These are phyloP conservation scores for Semicossyphus pulcher DNA, from an alignment of 2,113 vertebrate species.

Conservation along the genomic window DNA sequence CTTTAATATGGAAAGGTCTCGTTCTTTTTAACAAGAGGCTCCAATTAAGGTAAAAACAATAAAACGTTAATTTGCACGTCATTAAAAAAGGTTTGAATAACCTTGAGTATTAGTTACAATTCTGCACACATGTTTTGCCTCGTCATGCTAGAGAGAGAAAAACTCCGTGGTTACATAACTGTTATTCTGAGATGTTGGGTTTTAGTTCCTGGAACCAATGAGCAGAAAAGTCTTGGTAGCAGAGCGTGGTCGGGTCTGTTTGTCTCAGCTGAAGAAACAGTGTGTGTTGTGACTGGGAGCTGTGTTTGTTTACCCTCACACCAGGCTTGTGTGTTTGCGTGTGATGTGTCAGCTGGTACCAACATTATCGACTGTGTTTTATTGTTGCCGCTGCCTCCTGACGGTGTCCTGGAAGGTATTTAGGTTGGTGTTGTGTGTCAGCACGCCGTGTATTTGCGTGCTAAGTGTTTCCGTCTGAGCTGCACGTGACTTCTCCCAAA, in stretches of 20 bases:
- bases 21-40: too few species aligned
- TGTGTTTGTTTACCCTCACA: slow-evolving; percentile 52
- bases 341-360: slow-evolving; percentile 62
- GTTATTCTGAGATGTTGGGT: not conserved
- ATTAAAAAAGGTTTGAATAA: too few species aligned
- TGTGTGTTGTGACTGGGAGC: slow-evolving; percentile 47
- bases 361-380: slow-evolving; percentile 40
- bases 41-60: too few species aligned
- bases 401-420: slow-evolving; percentile 46
- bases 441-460: slow-evolving; percentile 1
- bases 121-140: not conserved
- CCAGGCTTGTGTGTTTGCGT: slow-evolving; percentile 52
- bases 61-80: too few species aligned
- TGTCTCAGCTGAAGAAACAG: slow-evolving; percentile 65
- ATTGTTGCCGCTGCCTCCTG: slow-evolving; percentile 11
- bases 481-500: slow-evolving; percentile 53
- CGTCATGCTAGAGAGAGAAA: not conserved
- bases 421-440: slow-evolving; percentile 7
- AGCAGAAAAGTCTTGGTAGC: slow-evolving; percentile 43
- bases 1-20: not conserved
- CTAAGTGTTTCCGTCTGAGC: slow-evolving; percentile 18
- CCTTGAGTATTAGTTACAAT: not conserved
- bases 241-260: slow-evolving; percentile 16
- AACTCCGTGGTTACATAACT: slow-evolving; percentile 11
- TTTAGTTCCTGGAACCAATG: slow-evolving; percentile 34